These are phyloP conservation scores for Drosophila conformis DNA, from an alignment of 2,888 invertebrate species.

Conservation along the genomic window DNA sequence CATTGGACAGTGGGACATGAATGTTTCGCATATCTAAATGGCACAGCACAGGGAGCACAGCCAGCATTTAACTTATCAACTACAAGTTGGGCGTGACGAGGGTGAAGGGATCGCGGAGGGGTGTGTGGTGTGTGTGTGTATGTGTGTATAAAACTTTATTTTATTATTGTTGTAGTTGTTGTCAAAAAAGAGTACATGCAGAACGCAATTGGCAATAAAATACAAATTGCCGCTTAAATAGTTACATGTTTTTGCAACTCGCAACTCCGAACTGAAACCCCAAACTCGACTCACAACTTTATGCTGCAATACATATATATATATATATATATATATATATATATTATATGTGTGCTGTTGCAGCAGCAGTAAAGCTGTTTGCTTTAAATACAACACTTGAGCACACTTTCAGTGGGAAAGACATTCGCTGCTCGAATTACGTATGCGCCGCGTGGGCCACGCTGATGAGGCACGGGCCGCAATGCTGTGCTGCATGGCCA, in stretches of 20 bases:
- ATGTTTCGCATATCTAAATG: conserved; percentile 39
- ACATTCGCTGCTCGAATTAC: conserved; percentile 20
- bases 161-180: conserved; percentile 11
- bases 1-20: conserved; percentile 4
- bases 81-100: conserved; percentile 14
- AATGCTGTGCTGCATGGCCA: conserved; percentile 10
- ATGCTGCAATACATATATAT: background rate
- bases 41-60: conserved; percentile 29
- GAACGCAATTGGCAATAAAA: conserved; percentile 72
- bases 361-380: conserved; percentile 1
- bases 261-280: conserved; percentile 4
- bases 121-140: conserved; percentile 2
- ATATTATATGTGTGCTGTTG: background rate
- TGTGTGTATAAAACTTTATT: conserved; percentile 32
- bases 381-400: background rate
- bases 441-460: conserved; percentile 35
- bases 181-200: conserved; percentile 23
- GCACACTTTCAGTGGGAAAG: conserved; percentile 5
- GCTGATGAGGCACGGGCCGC: conserved; percentile 6
- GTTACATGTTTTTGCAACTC: conserved; percentile 54
- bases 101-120: background rate
- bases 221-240: conserved; percentile 79
- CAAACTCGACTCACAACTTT: conserved; percentile 9
- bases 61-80: conserved; percentile 74
- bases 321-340: background rate